A percentile compares a stretch with the other conserved stretches of the same genome.
These are phyloP conservation scores for Grapholita molesta DNA, from an alignment of 1,140 invertebrate genomes.

Conservation along the genomic window DNA sequence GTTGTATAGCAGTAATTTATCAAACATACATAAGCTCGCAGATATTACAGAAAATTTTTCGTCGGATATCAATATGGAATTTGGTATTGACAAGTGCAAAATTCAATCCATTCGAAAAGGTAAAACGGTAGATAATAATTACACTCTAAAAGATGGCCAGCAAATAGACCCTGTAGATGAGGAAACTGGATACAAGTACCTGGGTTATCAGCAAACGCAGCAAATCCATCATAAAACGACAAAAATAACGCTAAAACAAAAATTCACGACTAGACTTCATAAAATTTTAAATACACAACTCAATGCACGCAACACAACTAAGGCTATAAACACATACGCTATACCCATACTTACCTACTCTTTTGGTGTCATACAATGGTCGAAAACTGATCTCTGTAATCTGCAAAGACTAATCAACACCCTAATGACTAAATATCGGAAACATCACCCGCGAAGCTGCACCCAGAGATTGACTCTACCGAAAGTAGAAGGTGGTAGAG, in stretches of 20 bases:
- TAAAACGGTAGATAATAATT: background rate
- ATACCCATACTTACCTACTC: conserved; percentile 24
- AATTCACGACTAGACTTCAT: background rate
- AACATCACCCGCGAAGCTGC: too few relatives aligned
- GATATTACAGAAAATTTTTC: conserved; percentile 22
- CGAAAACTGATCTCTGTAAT: conserved; percentile 16
- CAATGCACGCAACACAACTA: conserved; percentile 22
- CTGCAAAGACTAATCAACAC: background rate
- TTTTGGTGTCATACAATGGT: conserved; percentile 23
- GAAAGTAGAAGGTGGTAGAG: too few relatives aligned
- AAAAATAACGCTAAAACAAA: background rate
- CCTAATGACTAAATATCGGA: too few relatives aligned
- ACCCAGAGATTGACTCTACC: too few relatives aligned
- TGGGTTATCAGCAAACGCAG: background rate
- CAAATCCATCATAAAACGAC: background rate
- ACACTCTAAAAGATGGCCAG: too few relatives aligned
- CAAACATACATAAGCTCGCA: background rate
- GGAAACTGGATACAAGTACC: background rate
- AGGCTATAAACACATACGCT: conserved; percentile 26
- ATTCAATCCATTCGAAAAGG: conserved; percentile 17
- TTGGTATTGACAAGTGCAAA: conserved; percentile 28
- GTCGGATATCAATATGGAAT: conserved; percentile 22
- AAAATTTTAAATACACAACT: conserved; percentile 9
- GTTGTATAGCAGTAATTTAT: too few relatives aligned
- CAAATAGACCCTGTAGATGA: background rate